Conservation (phyloP, 1,140 invertebrate genomes). For the Drosophila busckii region DNA sequence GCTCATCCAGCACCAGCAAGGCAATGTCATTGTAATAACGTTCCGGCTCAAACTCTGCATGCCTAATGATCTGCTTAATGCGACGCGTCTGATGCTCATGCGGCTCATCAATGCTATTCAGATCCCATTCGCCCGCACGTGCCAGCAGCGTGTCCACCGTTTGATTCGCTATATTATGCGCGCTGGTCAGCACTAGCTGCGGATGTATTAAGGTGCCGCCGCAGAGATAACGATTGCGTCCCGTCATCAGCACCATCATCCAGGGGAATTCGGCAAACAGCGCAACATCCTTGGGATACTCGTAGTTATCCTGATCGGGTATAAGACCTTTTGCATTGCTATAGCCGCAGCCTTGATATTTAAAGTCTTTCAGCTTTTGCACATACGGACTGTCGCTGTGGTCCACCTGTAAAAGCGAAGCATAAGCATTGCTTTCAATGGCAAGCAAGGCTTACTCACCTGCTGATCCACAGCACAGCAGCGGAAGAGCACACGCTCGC, state of each 20-base stretch:
- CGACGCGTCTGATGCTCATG: constrained; percentile 84
- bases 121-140: constrained; percentile 89
- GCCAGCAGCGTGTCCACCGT: constrained; percentile 67
- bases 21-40: constrained; percentile 83
- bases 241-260: constrained; percentile 87
- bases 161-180: constrained; percentile 81
- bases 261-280: constrained; percentile 85
- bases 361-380: constrained; percentile 25
- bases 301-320: constrained; percentile 84
- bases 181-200: constrained; percentile 83
- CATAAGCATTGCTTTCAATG: background rate
- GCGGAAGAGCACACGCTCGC: constrained; percentile 28
- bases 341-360: constrained; percentile 83
- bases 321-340: constrained; percentile 85
- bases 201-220: constrained; percentile 84
- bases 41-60: constrained; percentile 81
- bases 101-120: constrained; percentile 70
- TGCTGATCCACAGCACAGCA: constrained; percentile 42
- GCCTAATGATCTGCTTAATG: constrained; percentile 80
- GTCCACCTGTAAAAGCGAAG: constrained; percentile 6
- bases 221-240: constrained; percentile 82
- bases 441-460: constrained; percentile 4
- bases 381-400: constrained; percentile 38
- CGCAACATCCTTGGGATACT: constrained; percentile 80
- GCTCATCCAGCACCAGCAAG: constrained; percentile 83